A percentile compares a stretch with the other conserved stretches of the same genome.
phyloP scores from a whole-genome alignment of 2,888 invertebrate genomes.

The Iselma pallidipennis region DNA sequence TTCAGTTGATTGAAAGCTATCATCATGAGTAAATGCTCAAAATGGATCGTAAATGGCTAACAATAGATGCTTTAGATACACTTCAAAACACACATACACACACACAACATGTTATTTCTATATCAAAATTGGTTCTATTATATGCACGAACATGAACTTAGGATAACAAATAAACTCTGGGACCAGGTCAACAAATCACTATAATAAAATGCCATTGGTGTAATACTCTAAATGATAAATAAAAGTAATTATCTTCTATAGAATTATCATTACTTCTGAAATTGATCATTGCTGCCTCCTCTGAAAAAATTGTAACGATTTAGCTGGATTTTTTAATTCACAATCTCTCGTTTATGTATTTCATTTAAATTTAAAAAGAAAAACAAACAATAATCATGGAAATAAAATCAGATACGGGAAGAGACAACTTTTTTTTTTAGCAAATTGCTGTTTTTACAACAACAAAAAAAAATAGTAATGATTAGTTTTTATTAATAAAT shows the following conservation, averaged over 20 bases:
- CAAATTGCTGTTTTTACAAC: neutral
- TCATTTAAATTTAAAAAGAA: neutral
- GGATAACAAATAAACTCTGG: neutral
- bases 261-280: neutral
- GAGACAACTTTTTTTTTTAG: no score
- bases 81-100: no score
- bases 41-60: slow-evolving; percentile 7
- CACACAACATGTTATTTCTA: slow-evolving; percentile 8
- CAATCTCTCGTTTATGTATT: neutral
- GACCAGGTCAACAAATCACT: neutral
- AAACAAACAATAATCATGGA: no score
- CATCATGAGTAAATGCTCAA: slow-evolving; percentile 8
- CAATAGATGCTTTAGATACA: slow-evolving; percentile 7
- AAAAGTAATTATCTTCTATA: neutral
- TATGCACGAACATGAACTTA: slow-evolving; percentile 1
- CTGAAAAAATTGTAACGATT: neutral
- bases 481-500: slow-evolving; percentile 5
- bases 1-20: slow-evolving; percentile 10
- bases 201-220: slow-evolving; percentile 1
- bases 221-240: neutral
- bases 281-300: neutral
- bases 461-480: neutral
- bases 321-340: neutral
- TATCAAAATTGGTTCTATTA: neutral
- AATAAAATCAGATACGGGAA: no score